Percentiles rank a stretch among this genome's conserved stretches.
phyloP scores from a whole-genome alignment of 2,797 vertebrate genomes.

The Ciconia nigra region DNA sequence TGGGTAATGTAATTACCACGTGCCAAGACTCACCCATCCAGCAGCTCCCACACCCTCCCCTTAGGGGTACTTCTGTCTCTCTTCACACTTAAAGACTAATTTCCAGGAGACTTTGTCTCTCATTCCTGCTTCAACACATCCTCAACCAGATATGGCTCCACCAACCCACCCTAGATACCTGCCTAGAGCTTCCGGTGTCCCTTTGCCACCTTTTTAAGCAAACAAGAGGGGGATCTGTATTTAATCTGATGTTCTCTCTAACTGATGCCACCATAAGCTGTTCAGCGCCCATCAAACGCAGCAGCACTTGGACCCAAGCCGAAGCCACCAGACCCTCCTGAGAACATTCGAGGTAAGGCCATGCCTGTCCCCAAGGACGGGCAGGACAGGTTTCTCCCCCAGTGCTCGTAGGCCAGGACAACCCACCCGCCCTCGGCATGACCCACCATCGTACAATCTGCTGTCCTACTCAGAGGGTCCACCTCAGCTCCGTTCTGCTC shows the following conservation, averaged over 20 bases:
- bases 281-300: not conserved
- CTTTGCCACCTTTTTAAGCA: not conserved
- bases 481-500: not conserved
- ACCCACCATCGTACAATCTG: rapidly evolving
- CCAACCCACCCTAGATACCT: not conserved
- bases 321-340: not conserved
- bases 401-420: not conserved
- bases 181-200: not conserved
- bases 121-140: not conserved
- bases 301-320: slow-evolving; percentile 8
- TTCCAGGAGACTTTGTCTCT: not conserved
- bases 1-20: not conserved
- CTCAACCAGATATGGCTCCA: not conserved
- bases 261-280: slow-evolving; percentile 10
- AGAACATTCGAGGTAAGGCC: slow-evolving; percentile 67
- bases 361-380: not conserved
- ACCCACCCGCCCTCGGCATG: not conserved
- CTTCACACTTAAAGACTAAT: not conserved
- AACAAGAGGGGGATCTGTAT: not conserved
- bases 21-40: not conserved
- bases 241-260: slow-evolving; percentile 20
- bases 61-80: not conserved
- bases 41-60: not conserved
- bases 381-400: not conserved
- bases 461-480: not conserved